Evolutionary conservation across 2,888 invertebrate genomes (phyloP).

Genomic region (Theretra japonica): DNA sequence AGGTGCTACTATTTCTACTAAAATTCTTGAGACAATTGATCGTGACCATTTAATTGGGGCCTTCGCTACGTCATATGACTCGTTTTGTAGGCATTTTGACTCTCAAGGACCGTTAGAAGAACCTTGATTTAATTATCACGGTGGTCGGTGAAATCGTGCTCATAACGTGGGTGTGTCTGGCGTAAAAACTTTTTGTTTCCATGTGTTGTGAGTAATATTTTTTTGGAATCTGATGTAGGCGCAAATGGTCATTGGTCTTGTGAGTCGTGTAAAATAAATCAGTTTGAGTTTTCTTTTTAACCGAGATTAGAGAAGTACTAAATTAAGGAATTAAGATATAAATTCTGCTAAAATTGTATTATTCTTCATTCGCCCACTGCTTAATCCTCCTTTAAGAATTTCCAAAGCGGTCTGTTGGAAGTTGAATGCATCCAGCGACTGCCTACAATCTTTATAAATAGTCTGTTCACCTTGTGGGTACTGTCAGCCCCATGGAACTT

Average conservation of each 20-base stretch:
- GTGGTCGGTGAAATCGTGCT: constrained; percentile 18
- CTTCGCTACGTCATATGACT: constrained; percentile 6
- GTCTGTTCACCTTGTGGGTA: too few species aligned
- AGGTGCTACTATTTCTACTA: neutral
- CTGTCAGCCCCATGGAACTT: too few species aligned
- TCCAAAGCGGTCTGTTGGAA: too few species aligned
- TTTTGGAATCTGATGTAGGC: neutral
- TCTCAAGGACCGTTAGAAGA: constrained; percentile 29
- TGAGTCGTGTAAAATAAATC: too few species aligned
- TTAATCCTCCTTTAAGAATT: too few species aligned
- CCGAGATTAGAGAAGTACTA: too few species aligned
- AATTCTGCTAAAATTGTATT: too few species aligned
- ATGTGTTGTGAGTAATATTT: constrained; percentile 1
- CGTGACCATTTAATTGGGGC: constrained; percentile 30
- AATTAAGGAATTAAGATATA: too few species aligned
- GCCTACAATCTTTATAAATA: too few species aligned
- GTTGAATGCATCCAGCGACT: too few species aligned
- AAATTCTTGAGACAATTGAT: constrained; percentile 3
- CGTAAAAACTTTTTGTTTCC: constrained; percentile 26
- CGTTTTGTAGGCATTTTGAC: constrained; percentile 6
- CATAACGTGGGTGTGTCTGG: constrained; percentile 9
- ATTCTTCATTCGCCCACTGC: too few species aligned
- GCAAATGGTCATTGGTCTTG: neutral
- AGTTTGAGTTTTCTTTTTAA: too few species aligned
- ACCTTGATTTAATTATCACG: constrained; percentile 30